These are phyloP conservation scores for Momotus momota DNA, from an alignment of 2,797 vertebrate genomes.

Conservation along the genomic window DNA sequence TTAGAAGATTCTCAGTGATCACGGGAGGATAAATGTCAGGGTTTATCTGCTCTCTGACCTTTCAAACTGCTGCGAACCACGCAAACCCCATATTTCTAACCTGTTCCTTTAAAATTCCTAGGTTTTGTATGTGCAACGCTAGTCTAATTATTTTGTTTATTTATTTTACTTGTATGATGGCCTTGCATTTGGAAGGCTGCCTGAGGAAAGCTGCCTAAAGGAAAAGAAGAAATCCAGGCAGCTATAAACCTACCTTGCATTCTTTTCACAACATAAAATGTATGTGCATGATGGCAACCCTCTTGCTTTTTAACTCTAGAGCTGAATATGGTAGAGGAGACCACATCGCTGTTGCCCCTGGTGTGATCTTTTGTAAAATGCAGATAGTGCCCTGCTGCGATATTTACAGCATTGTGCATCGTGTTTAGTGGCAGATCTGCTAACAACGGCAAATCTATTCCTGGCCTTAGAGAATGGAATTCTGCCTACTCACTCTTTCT, in stretches of 20 bases:
- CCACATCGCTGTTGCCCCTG: neutral
- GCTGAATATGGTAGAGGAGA: neutral
- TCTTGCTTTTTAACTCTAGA: neutral
- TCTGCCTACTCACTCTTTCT: slow-evolving; percentile 45
- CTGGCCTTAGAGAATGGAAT: slow-evolving; percentile 4
- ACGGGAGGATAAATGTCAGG: neutral
- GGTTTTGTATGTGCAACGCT: neutral
- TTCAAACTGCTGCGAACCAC: neutral
- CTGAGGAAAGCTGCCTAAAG: neutral
- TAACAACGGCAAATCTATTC: slow-evolving; percentile 52
- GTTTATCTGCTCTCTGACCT: neutral
- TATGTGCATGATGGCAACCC: neutral
- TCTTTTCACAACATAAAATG: neutral
- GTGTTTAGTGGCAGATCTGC: slow-evolving; percentile 41
- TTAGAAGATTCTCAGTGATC: neutral
- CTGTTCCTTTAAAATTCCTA: neutral
- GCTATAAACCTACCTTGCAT: slow-evolving; percentile 9
- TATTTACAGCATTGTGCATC: neutral
- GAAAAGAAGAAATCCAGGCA: neutral
- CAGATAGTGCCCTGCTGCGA: slow-evolving; percentile 12
- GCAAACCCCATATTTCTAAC: neutral
- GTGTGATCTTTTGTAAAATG: neutral
- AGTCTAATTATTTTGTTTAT: neutral
- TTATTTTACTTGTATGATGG: neutral
- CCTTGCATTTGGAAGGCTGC: slow-evolving; percentile 36